Conservation (phyloP, 2,797 vertebrate species). For the Hoplostethus atlanticus region DNA sequence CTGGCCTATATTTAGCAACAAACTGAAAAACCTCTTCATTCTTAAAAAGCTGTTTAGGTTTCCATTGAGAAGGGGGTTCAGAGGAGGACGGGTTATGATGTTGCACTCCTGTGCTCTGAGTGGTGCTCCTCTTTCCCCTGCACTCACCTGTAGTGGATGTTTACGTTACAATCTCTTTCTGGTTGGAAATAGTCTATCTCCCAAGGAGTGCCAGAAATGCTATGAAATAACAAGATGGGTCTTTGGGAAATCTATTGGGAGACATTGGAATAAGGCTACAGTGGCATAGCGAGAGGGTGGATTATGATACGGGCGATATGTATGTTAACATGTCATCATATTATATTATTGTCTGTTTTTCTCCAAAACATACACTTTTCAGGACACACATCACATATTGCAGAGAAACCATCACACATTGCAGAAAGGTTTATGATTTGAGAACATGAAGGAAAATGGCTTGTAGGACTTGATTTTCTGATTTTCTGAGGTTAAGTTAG, state of each 20-base stretch:
- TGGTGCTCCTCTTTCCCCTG: slow-evolving; percentile 54
- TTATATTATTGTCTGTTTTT: background rate
- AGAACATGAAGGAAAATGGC: background rate
- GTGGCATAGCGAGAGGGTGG: slow-evolving; percentile 1
- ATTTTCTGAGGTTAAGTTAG: background rate
- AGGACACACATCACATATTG: background rate
- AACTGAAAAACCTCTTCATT: slow-evolving; percentile 86
- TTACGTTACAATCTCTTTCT: slow-evolving; percentile 29
- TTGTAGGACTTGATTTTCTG: background rate
- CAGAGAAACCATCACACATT: background rate
- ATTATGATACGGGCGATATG: background rate
- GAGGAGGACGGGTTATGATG: slow-evolving; percentile 71
- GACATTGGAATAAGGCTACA: background rate
- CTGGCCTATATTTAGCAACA: slow-evolving; percentile 88
- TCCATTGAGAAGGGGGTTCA: slow-evolving; percentile 79
- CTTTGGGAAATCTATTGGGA: slow-evolving; percentile 34
- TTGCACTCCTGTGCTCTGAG: slow-evolving; percentile 58
- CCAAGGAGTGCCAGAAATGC: slow-evolving; percentile 22
- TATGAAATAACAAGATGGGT: slow-evolving; percentile 30
- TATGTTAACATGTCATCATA: background rate
- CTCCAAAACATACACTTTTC: background rate
- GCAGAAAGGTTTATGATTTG: background rate
- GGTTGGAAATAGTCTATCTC: slow-evolving; percentile 18
- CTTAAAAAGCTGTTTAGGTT: slow-evolving; percentile 85
- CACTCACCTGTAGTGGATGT: slow-evolving; percentile 60